Evolutionary conservation across 2,888 invertebrate species (phyloP).

Genomic region (Coleophora flavipennella): DNA sequence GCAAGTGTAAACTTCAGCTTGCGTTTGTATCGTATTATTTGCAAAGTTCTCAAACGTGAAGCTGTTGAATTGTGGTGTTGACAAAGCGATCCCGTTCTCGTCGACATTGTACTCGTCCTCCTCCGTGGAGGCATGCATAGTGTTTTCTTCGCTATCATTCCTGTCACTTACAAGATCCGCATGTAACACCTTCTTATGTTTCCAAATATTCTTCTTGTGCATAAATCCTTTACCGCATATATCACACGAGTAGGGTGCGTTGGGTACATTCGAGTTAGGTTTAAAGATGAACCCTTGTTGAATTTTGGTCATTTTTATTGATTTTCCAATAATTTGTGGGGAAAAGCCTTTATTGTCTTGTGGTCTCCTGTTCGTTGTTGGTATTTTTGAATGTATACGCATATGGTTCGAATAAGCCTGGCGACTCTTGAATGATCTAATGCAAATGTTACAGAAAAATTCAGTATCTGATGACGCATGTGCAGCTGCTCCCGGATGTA

Average conservation of each 20-base stretch:
- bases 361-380: conserved; percentile 62
- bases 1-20: conserved; percentile 43
- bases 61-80: conserved; percentile 67
- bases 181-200: conserved; percentile 67
- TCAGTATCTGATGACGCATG: conserved; percentile 37
- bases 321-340: conserved; percentile 58
- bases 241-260: conserved; percentile 73
- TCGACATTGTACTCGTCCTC: conserved; percentile 62
- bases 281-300: conserved; percentile 49
- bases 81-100: conserved; percentile 53
- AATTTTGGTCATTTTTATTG: conserved; percentile 49
- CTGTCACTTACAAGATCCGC: conserved; percentile 59
- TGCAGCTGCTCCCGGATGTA: conserved; percentile 52
- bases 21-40: conserved; percentile 28
- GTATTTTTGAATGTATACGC: conserved; percentile 67
- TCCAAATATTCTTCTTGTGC: conserved; percentile 71
- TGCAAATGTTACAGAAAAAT: conserved; percentile 73
- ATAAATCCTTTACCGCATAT: conserved; percentile 76
- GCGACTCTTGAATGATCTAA: conserved; percentile 72
- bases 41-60: conserved; percentile 54
- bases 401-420: conserved; percentile 69
- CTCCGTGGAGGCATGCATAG: conserved; percentile 66
- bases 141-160: conserved; percentile 64
- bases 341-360: conserved; percentile 49
- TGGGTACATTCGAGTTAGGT: conserved; percentile 54